Conservation (phyloP, 2,797 vertebrate genomes). For the Enteromius fasciolatus region DNA sequence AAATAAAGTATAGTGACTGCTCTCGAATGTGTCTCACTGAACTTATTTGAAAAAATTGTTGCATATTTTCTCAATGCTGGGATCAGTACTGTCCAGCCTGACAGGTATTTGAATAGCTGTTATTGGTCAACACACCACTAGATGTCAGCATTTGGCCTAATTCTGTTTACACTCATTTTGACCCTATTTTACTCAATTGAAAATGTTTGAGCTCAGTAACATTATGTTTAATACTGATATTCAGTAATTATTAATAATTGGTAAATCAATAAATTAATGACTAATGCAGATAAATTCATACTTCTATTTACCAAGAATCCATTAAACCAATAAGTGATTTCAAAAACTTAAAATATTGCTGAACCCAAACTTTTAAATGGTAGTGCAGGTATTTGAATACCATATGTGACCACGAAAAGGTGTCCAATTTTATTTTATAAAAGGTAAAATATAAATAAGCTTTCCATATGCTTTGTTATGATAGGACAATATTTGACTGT, state of each 20-base stretch:
- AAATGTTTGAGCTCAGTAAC: background rate
- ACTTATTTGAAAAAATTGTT: background rate
- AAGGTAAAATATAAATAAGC: too few species aligned
- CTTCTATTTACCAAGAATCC: background rate
- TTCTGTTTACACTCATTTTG: background rate
- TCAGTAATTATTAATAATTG: background rate
- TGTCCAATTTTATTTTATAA: background rate
- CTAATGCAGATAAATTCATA: background rate
- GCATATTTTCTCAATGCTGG: background rate
- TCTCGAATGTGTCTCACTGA: slow-evolving; percentile 57
- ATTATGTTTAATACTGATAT: background rate
- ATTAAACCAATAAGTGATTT: background rate
- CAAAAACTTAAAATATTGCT: background rate
- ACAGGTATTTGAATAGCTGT: background rate
- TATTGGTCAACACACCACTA: slow-evolving; percentile 23
- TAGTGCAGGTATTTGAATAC: background rate
- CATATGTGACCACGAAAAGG: background rate
- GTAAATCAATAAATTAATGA: background rate
- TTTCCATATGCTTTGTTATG: background rate
- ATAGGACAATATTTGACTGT: too few species aligned
- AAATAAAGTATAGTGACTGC: slow-evolving; percentile 85
- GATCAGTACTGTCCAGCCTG: background rate
- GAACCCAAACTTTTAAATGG: background rate
- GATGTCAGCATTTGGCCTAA: slow-evolving; percentile 32
- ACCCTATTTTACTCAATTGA: background rate